Percentiles rank a stretch among this genome's conserved stretches.
These are phyloP conservation scores for Cephus nigrinus DNA, from an alignment of 2,888 invertebrate genomes.

Conservation along the genomic window DNA sequence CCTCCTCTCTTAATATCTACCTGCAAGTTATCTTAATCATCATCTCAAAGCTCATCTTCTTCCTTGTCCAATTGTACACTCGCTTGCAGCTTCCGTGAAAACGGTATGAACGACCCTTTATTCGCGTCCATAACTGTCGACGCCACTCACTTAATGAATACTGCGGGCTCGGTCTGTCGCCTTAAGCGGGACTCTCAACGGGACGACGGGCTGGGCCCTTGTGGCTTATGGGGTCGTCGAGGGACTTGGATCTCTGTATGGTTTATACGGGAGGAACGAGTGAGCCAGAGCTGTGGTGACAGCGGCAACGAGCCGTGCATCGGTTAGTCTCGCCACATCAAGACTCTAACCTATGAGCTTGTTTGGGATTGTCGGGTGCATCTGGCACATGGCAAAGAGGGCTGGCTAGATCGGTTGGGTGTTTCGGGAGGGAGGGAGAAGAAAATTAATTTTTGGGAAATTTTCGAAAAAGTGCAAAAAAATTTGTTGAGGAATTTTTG, in stretches of 20 bases:
- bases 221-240: constrained; percentile 12
- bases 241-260: constrained; percentile 1
- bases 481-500: too few species aligned
- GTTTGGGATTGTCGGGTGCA: neutral
- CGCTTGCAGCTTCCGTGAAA: neutral
- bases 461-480: too few species aligned
- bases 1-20: constrained; percentile 14
- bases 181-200: neutral
- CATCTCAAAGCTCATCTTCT: neutral
- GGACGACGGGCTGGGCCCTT: constrained; percentile 20
- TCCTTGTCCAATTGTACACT: constrained; percentile 1
- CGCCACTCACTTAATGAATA: constrained; percentile 53
- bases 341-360: constrained; percentile 52
- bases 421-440: too few species aligned
- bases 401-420: neutral
- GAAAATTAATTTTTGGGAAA: neutral
- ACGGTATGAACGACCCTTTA: constrained; percentile 38
- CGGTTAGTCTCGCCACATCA: constrained; percentile 64
- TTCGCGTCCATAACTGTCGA: constrained; percentile 56
- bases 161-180: constrained; percentile 21
- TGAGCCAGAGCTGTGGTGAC: constrained; percentile 59
- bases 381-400: neutral
- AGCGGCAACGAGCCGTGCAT: constrained; percentile 64
- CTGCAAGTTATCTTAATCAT: neutral
- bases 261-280: constrained; percentile 35